Evolutionary conservation across 2,888 invertebrate genomes (phyloP).

Genomic region (Altica lythri): DNA sequence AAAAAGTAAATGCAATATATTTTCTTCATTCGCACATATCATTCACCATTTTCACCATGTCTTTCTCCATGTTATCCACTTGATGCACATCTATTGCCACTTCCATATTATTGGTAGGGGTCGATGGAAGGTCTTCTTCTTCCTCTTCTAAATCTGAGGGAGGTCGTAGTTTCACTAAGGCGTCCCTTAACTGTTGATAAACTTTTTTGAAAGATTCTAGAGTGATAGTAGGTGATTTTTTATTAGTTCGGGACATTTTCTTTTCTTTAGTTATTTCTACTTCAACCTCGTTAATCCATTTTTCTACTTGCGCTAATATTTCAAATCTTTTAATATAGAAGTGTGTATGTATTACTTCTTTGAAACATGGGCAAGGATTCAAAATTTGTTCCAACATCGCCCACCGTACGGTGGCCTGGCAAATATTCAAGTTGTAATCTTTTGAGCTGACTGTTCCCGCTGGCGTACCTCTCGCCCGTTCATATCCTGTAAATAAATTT

Average conservation of each 20-base stretch:
- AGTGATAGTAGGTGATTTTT: constrained; percentile 52
- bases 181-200: constrained; percentile 75
- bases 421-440: constrained; percentile 94
- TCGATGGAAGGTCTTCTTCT: constrained; percentile 45
- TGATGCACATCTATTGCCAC: constrained; percentile 39
- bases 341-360: constrained; percentile 90
- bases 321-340: constrained; percentile 94
- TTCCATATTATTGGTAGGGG: constrained; percentile 45
- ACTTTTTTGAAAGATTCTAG: constrained; percentile 55
- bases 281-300: constrained; percentile 89
- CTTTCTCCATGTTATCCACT: constrained; percentile 67
- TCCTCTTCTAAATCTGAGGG: constrained; percentile 65
- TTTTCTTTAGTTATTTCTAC: constrained; percentile 68
- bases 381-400: constrained; percentile 93
- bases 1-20: constrained; percentile 34
- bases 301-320: constrained; percentile 85
- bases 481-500: constrained; percentile 64
- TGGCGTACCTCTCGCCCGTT: constrained; percentile 82
- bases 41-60: constrained; percentile 78
- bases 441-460: constrained; percentile 87
- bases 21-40: constrained; percentile 58
- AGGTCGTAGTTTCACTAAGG: constrained; percentile 79
- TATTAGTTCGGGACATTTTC: constrained; percentile 66
- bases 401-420: constrained; percentile 94
- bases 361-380: constrained; percentile 89